Conservation (phyloP, 2,797 vertebrate genomes). For the Eremophila alpestris region DNA sequence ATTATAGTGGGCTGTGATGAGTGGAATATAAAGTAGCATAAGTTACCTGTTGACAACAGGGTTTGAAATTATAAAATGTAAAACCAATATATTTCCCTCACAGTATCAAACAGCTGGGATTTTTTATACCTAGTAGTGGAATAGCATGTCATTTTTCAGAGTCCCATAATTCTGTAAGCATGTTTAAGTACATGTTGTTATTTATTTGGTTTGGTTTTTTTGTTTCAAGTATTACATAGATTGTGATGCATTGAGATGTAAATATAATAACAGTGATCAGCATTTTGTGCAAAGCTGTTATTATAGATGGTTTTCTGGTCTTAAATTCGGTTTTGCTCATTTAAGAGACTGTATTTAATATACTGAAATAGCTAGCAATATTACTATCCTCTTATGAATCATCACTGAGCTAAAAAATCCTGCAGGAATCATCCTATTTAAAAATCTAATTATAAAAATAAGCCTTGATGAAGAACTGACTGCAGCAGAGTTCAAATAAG, state of each 20-base stretch:
- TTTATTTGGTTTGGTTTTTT: conserved; percentile 45
- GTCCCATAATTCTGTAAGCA: conserved; percentile 54
- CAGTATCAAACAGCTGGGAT: conserved; percentile 66
- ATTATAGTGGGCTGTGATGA: conserved; percentile 70
- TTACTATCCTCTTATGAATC: not conserved
- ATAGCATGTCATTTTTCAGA: conserved; percentile 59
- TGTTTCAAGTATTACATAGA: conserved; percentile 38
- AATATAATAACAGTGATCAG: not conserved
- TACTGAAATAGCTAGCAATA: not conserved
- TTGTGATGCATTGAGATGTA: not conserved
- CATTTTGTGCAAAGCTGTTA: not conserved
- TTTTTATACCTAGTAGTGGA: conserved; percentile 66
- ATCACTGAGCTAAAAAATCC: not conserved
- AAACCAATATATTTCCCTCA: conserved; percentile 72
- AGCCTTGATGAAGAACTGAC: conserved; percentile 29
- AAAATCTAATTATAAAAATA: conserved; percentile 54
- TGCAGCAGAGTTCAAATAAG: conserved; percentile 12
- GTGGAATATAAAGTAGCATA: conserved; percentile 75
- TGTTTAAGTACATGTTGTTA: conserved; percentile 49
- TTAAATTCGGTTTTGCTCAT: not conserved
- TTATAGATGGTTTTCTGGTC: not conserved
- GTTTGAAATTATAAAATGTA: conserved; percentile 77
- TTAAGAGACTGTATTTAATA: not conserved
- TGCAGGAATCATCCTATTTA: not conserved
- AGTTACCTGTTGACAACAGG: conserved; percentile 74